These are phyloP conservation scores for Papilio machaon DNA, from an alignment of 1,140 invertebrate genomes.

Conservation along the genomic window DNA sequence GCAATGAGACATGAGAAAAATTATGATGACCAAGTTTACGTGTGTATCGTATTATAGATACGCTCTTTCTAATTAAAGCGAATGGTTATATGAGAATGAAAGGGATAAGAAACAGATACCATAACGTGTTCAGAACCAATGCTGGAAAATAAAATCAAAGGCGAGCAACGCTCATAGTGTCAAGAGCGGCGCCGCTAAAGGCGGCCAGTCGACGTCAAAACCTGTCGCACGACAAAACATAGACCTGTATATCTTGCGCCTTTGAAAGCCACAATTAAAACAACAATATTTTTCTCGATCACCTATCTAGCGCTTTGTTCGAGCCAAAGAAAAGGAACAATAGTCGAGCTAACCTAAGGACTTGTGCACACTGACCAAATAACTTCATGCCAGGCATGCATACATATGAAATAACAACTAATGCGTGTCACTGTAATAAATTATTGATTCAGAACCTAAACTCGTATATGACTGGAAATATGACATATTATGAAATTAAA, in stretches of 20 bases:
- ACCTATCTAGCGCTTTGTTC: slow-evolving; percentile 48
- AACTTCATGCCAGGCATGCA: neutral
- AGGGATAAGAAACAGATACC: neutral
- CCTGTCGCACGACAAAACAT: slow-evolving; percentile 27
- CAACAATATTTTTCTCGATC: slow-evolving; percentile 41
- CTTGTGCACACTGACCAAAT: slow-evolving; percentile 14
- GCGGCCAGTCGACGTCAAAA: slow-evolving; percentile 6
- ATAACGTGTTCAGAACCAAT: neutral
- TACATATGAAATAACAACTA: neutral
- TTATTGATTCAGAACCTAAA: neutral
- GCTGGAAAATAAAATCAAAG: slow-evolving; percentile 17
- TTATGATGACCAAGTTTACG: neutral
- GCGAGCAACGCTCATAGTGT: neutral
- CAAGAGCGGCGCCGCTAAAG: slow-evolving; percentile 3
- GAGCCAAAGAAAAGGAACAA: slow-evolving; percentile 66
- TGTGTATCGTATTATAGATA: neutral
- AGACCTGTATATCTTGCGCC: slow-evolving; percentile 26
- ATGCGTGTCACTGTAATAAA: neutral
- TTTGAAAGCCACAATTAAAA: slow-evolving; percentile 47
- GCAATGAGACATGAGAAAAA: too few species aligned
- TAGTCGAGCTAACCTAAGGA: slow-evolving; percentile 69
- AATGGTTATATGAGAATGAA: neutral
- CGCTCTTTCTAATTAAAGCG: neutral
- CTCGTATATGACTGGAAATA: neutral
- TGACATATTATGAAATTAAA: too few species aligned